Evolutionary conservation across 1,140 invertebrate species (phyloP).

Genomic region (Sminthurinus signatus): DNA sequence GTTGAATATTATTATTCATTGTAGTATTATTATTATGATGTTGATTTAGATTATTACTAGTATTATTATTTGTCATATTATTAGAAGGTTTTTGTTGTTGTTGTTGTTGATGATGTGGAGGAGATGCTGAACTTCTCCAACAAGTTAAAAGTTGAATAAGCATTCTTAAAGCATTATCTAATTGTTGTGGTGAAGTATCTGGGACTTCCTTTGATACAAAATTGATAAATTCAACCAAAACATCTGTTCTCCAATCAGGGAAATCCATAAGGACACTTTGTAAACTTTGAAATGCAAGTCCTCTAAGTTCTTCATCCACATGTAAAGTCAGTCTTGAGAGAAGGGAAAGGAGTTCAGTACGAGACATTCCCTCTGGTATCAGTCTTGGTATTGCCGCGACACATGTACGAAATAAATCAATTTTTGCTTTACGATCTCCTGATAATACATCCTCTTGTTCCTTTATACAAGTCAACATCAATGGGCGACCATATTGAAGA

Average conservation of each 20-base stretch:
- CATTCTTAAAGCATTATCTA: slow-evolving; percentile 92
- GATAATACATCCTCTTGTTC: slow-evolving; percentile 87
- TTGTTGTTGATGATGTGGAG: not conserved
- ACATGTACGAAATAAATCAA: slow-evolving; percentile 96
- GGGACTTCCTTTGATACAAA: slow-evolving; percentile 88
- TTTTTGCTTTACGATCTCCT: slow-evolving; percentile 94
- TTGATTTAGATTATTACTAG: too few relatives aligned
- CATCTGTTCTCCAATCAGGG: slow-evolving; percentile 93
- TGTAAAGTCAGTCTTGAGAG: slow-evolving; percentile 84
- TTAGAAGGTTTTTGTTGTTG: too few relatives aligned
- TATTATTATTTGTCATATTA: too few relatives aligned
- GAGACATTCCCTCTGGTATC: slow-evolving; percentile 94
- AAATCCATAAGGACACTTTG: slow-evolving; percentile 95
- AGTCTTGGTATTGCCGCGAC: slow-evolving; percentile 95
- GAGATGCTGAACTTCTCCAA: slow-evolving; percentile 75
- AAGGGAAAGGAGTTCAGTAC: slow-evolving; percentile 87
- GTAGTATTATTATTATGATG: too few relatives aligned
- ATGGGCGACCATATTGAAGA: slow-evolving; percentile 85
- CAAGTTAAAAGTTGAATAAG: slow-evolving; percentile 83
- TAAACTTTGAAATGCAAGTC: slow-evolving; percentile 88
- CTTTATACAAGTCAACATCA: slow-evolving; percentile 80
- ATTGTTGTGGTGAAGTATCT: slow-evolving; percentile 73
- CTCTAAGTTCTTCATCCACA: slow-evolving; percentile 84
- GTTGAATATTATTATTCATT: not conserved
- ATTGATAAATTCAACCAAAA: slow-evolving; percentile 85